Base-by-base conservation (phyloP, 2,888 invertebrate species). In the Coenonympha arcania region DNA sequence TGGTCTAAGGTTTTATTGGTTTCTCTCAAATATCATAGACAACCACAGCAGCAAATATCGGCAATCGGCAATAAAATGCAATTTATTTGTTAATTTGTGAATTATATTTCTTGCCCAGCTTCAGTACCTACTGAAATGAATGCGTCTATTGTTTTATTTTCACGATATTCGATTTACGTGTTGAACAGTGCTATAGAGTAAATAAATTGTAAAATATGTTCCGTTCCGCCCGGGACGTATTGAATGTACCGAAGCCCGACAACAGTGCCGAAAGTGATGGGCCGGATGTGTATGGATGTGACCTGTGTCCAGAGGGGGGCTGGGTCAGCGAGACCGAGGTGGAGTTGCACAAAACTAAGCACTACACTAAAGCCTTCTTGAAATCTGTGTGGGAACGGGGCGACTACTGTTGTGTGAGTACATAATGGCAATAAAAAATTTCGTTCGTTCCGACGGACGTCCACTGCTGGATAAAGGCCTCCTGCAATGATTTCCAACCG, bases 311-410 rank as follows among this genome's bases (percentile, higher is more conserved):
- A 0, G 55, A 58, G 0, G 63, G 62, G 0, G 64, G 62, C 0
- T 80, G 73, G 73, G 24, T 51, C 0, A 64, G 67, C 0, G 78
- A 79, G 49, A 64, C 69, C 0, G 79, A 80, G 4, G 61, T 76
- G 0, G 73, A 73, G 13, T 60, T 79, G 0, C 79, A 80, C 28
- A 66, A 64, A 4, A 65, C 61, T 20, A 44, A 45, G 2, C 78
- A 78, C 26, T 28, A 24, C 6, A 48, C 11, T 4, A 4, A 11
- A 0, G 6, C 3, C 3, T 49, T 30, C 11, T 58, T 0, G 9
- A 18, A 8, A 8, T 28, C 0, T 15, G 42, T 9, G 3, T 49
- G 2, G 40, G 45, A 11, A 24, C 36, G 11, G 24, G 40, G 54
- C 5, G 18, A 56, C 28, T 34, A 51, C 9, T 65, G 65, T 44